phyloP scores from a whole-genome alignment of 2,888 invertebrate genomes.

The Eucriotettix oculatus region DNA sequence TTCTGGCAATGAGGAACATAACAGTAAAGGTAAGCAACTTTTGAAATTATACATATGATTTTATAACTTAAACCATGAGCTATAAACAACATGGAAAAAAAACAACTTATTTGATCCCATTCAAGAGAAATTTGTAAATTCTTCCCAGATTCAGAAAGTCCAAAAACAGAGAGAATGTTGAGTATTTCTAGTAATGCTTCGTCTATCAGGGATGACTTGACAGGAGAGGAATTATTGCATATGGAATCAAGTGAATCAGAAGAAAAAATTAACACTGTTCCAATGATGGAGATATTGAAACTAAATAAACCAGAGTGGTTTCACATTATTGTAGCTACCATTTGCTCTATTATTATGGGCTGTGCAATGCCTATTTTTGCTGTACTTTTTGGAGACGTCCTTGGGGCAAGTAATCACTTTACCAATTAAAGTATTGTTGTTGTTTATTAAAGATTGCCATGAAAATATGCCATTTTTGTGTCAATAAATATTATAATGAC shows the following conservation, averaged over 20 bases:
- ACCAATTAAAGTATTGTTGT: too few relatives aligned
- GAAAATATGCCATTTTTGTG: too few relatives aligned
- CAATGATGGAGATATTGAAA: slow-evolving; percentile 6
- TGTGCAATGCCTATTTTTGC: slow-evolving; percentile 57
- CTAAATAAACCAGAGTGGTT: slow-evolving; percentile 52
- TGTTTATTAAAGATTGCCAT: too few relatives aligned
- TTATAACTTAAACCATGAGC: too few relatives aligned
- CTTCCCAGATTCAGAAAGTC: slow-evolving; percentile 19
- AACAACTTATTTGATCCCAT: too few relatives aligned
- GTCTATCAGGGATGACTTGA: neutral
- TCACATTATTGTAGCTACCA: slow-evolving; percentile 40
- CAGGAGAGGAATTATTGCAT: neutral
- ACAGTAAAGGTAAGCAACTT: slow-evolving; percentile 1
- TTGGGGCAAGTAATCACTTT: slow-evolving; percentile 33
- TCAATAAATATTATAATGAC: too few relatives aligned
- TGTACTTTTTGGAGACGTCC: slow-evolving; percentile 53
- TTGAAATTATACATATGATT: too few relatives aligned
- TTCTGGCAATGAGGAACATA: neutral
- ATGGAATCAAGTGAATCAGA: slow-evolving; percentile 7
- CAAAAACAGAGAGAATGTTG: neutral
- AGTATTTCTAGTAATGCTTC: neutral
- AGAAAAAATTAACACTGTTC: slow-evolving; percentile 14
- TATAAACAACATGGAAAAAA: too few relatives aligned
- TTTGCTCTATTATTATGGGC: slow-evolving; percentile 47
- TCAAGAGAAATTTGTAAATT: neutral